These are phyloP conservation scores for Suricata suricatta DNA, from an alignment of 2,113 vertebrate species.

Conservation along the genomic window DNA sequence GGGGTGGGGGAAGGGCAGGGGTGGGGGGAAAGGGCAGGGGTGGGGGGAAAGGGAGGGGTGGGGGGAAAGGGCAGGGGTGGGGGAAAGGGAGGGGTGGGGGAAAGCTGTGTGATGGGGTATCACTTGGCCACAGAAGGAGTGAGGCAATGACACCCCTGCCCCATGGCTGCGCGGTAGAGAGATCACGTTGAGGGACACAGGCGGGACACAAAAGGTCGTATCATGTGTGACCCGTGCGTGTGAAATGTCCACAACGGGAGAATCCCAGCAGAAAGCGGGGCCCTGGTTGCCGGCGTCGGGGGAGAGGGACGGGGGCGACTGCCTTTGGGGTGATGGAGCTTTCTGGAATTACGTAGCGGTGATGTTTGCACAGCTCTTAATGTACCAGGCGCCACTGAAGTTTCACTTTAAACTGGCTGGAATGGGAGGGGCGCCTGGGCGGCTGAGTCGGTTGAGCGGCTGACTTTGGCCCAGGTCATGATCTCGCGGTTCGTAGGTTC, in stretches of 20 bases:
- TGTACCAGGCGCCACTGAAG: not conserved
- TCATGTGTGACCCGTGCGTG: accelerated
- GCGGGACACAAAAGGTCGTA: not conserved
- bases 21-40: too few species aligned
- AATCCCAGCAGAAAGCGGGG: not conserved
- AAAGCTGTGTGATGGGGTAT: accelerated
- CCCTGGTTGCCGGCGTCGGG: accelerated
- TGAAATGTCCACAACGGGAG: not conserved
- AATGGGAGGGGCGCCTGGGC: too few species aligned
- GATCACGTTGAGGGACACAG: accelerated
- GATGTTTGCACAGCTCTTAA: not conserved
- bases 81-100: accelerated
- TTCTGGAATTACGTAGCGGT: not conserved
- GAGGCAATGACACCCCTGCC: accelerated
- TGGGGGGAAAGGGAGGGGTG: too few species aligned
- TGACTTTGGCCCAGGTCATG: too few species aligned
- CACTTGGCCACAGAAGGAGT: accelerated
- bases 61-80: not conserved
- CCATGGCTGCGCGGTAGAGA: accelerated
- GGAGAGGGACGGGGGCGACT: not conserved
- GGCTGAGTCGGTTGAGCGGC: too few species aligned
- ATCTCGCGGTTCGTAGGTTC: too few species aligned
- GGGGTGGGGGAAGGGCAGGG: not conserved
- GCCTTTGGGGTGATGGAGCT: not conserved
- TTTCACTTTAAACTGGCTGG: not conserved